Base-by-base conservation (phyloP, 1,140 invertebrate species). In the Drosophila sproati region DNA sequence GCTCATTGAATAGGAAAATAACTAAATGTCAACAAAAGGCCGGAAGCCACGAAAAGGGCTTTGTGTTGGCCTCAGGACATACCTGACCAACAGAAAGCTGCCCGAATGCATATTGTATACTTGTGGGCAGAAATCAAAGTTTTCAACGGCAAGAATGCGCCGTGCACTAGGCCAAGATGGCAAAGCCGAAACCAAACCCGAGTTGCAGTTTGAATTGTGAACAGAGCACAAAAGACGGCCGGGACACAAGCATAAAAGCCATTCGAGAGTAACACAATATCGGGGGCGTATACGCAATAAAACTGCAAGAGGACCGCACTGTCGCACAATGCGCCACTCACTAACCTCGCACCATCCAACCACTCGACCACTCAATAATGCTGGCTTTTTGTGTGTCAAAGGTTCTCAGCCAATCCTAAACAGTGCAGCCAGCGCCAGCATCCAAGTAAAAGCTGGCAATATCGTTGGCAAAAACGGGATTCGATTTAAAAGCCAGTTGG, bases 341-440 rank as follows among this genome's bases (percentile, higher is more conserved):
- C 32, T 32, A 29, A 6, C 39, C 57, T 59, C 56, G 29, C 54
- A 39, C 70, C 73, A 51, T 34, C 29, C 10, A 5, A 3, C 32
- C 76, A 72, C 70, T 81, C 62, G 78, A 73, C 78, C 72, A 80
- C 83, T 87, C 80, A 87, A 87, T 87, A 88, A 82, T 72, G 83
- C 77, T 73, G 57, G 45, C 45, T 68, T 80, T 86, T 87, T 87
- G 82, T 87, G 77, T 83, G 83, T 87, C 83, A 87, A 83, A 88
- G 80, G 83, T 75, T 56, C 73, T 74, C 68, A 80, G 12, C 66
- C 67, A 78, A 80, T 59, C 72, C 80, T 57, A 82, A 80, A 73
- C 69, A 82, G 51, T 64, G 77, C 61, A 64, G 34, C 47, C 2
- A 10, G 5, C 8, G 8, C 6, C 29, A 20, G 12, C 2, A 7